Evolutionary conservation across 2,797 vertebrate genomes (phyloP), one percentile per base, ranked within the genome.

Genomic region (Rhynchotus rufescens): DNA sequence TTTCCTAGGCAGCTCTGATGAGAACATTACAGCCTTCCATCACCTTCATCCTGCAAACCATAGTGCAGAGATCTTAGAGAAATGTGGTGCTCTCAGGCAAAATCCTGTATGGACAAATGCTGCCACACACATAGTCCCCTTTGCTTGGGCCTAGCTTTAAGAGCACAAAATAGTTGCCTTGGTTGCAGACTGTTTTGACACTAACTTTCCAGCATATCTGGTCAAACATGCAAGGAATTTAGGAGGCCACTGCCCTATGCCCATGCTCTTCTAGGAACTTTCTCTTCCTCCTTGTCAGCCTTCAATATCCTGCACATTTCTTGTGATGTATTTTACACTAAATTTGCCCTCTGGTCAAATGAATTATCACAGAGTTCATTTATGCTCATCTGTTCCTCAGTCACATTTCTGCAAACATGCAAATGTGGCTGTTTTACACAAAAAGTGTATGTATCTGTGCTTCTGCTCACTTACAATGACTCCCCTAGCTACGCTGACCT

Each of bases 41-140:
- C 12, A 13, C 19, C 28, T 82, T 49, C 32, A n/a, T 45, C 61
- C 54, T 84, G 52, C 22, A 16, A 5, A 12, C 7, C 21, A 10
- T 11, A 15, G 20, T 34, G 20, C 38, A 51, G 34, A 30, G 17
- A 40, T n/a, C 34, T 52, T 61, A 5, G n/a, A 34, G 74, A n/a
- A 75, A 22, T 13, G 36, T 17, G 13, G 10, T 2, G 44, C 40
- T 1, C 0, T 17, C 42, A 40, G 0, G 5, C 13, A 84, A 40
- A 30, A 40, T 56, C 10, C 40, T 52, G 7, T 0, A 0, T 25
- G 10, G n/a, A 16, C 16, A 64, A 65, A 15, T 36, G 15, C 1
- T 77, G 16, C 12, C 66, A 15, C 30, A 73, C 30, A 4, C 6
- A 38, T 47, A 54, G 32, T 14, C 11, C 0, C 0, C 7, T 65